A percentile compares a stretch with the other conserved stretches of the same genome.
phyloP scores from a whole-genome alignment of 2,797 vertebrate species.

The Taenioides sp. region DNA sequence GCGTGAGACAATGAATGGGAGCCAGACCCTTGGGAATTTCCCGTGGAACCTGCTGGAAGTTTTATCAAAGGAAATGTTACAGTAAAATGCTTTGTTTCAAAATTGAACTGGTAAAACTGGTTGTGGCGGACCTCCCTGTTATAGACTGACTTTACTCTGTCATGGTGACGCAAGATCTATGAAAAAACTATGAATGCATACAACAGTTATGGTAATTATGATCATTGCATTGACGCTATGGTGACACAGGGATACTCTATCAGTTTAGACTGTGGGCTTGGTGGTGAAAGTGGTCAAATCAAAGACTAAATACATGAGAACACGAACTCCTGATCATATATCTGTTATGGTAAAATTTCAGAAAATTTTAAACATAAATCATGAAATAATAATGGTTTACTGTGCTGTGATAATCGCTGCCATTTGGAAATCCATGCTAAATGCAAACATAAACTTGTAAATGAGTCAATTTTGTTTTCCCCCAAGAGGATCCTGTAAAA shows the following conservation, averaged over 20 bases:
- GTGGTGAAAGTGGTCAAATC: not conserved
- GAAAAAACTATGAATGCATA: not conserved
- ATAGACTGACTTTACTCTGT: no score
- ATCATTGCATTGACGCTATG: not conserved
- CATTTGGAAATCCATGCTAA: no score
- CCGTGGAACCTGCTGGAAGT: not conserved
- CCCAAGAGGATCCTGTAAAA: not conserved
- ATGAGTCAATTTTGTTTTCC: not conserved
- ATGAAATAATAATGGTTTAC: not conserved
- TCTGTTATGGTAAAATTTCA: not conserved
- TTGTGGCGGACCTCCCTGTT: not conserved
- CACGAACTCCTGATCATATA: not conserved
- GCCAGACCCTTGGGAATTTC: not conserved
- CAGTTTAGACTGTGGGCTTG: not conserved
- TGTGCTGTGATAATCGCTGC: no score
- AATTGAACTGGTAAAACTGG: not conserved
- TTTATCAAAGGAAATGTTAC: not conserved
- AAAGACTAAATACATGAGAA: not conserved
- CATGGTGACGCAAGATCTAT: not conserved
- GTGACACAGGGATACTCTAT: not conserved
- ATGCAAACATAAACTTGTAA: no score
- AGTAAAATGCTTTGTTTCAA: not conserved
- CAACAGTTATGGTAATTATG: not conserved
- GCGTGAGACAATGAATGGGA: not conserved
- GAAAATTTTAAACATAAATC: not conserved